Percentiles rank a stretch among this genome's conserved stretches.
phyloP scores from a whole-genome alignment of 2,888 invertebrate genomes.

The Acleris emargana region DNA sequence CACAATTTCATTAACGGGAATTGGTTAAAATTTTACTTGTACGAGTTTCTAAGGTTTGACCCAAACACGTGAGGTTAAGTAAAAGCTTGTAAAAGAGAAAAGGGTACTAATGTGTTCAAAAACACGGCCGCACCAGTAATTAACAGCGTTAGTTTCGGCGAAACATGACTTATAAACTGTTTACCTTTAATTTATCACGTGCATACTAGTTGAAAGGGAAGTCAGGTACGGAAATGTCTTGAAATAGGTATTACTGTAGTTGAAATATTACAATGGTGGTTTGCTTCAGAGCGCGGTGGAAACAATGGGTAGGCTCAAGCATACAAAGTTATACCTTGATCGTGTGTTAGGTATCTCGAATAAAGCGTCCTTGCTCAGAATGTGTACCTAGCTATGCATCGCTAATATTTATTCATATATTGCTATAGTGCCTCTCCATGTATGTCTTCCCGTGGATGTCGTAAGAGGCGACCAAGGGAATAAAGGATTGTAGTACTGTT shows the following conservation, averaged over 20 bases:
- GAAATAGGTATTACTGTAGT: background rate
- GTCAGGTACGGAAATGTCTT: slow-evolving; percentile 25
- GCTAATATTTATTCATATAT: slow-evolving; percentile 1
- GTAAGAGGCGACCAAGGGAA: no score
- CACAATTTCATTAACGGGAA: no score
- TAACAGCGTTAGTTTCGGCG: slow-evolving; percentile 7
- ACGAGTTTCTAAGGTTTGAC: no score
- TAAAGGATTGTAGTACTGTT: no score
- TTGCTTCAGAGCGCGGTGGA: slow-evolving; percentile 13
- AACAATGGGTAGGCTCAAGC: background rate
- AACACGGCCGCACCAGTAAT: slow-evolving; percentile 2
- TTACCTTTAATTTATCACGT: slow-evolving; percentile 22
- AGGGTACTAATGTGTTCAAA: background rate
- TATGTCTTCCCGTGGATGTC: no score
- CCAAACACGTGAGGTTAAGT: no score
- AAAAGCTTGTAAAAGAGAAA: slow-evolving; percentile 7
- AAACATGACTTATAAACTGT: slow-evolving; percentile 2
- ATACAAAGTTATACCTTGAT: background rate
- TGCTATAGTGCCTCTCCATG: no score
- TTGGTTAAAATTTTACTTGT: no score
- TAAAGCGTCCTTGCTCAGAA: slow-evolving; percentile 12
- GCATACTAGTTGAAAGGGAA: slow-evolving; percentile 10
- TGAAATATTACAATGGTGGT: slow-evolving; percentile 5
- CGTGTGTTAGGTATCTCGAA: background rate
- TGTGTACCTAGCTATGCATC: background rate